A percentile compares a stretch with the other conserved stretches of the same genome.
Evolutionary conservation across 2,113 vertebrate genomes (phyloP).

Genomic region (Mus spicilegus): DNA sequence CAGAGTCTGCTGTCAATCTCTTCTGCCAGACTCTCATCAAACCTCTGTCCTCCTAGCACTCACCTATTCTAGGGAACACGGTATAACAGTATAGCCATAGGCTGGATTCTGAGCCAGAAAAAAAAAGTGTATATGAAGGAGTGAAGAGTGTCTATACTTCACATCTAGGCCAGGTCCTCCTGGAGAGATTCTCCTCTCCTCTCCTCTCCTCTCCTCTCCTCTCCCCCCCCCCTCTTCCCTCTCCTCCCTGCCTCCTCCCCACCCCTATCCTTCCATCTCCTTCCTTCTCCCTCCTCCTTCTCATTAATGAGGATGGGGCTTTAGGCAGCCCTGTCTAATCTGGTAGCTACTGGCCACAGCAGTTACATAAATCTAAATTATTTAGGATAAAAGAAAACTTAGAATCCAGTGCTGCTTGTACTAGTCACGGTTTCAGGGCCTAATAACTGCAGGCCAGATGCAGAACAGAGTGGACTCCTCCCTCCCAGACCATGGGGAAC

Average conservation of each 20-base stretch:
- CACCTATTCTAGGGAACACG: not conserved
- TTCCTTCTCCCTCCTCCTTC: no score
- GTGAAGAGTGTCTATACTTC: not conserved
- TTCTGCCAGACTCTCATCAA: not conserved
- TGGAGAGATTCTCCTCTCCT: no score
- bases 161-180: not conserved
- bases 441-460: no score
- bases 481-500: not conserved
- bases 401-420: not conserved
- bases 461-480: not conserved
- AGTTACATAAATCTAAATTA: not conserved
- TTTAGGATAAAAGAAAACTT: not conserved
- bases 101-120: not conserved
- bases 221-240: accelerated
- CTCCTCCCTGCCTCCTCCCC: not conserved
- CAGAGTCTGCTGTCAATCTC: not conserved
- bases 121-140: no score
- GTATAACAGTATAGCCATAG: not conserved
- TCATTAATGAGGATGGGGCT: not conserved
- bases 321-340: not conserved
- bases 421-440: not conserved
- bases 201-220: accelerated
- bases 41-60: not conserved
- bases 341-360: not conserved
- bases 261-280: not conserved